Evolutionary conservation across 2,888 invertebrate species (phyloP), one percentile per base, ranked within the genome.

Genomic region (Lissocephala sabroskyi): DNA sequence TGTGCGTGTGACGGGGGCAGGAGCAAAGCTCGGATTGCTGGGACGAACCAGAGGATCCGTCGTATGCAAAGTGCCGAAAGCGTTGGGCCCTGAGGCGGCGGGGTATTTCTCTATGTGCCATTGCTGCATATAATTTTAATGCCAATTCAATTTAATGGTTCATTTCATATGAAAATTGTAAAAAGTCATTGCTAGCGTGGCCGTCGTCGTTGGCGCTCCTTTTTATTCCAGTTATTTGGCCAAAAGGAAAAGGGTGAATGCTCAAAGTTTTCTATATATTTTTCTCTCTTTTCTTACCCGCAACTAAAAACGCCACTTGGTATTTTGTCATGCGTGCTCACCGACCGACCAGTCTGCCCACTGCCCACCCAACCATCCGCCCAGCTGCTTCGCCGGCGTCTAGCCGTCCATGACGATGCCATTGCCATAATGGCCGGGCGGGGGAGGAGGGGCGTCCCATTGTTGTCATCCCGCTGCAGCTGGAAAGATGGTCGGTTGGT

Each of bases 91-190:
- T n/a, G n/a, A n/a, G n/a, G n/a, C n/a, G n/a, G n/a, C 49, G 41
- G 45, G 48, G 30, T 45, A 41, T 45, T 41, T 14, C n/a, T 40
- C 26, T 48, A 41, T 48, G 42, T 44, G 19, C 40, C 33, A 36
- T 42, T 50, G 66, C 64, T 59, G 35, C 68, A 59, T 73, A 73
- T 73, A 71, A 71, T 73, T 75, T 73, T 75, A 73, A 73, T 73
- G 71, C 71, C 71, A 73, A 73, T 75, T 73, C 71, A 73, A 73
- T 75, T 73, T 75, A 73, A 73, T 75, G 71, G 71, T 73, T 73
- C 71, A 71, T 71, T 71, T 71, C 71, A 73, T 73, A 75, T 75
- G 76, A 73, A 73, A 73, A 73, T 73, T 73, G 71, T 73, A 75
- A 73, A 68, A 73, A 75, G 73, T 73, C 75, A 71, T 71, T 70